Conservation (phyloP, 2,797 vertebrate genomes). For the Salarias fasciatus region DNA sequence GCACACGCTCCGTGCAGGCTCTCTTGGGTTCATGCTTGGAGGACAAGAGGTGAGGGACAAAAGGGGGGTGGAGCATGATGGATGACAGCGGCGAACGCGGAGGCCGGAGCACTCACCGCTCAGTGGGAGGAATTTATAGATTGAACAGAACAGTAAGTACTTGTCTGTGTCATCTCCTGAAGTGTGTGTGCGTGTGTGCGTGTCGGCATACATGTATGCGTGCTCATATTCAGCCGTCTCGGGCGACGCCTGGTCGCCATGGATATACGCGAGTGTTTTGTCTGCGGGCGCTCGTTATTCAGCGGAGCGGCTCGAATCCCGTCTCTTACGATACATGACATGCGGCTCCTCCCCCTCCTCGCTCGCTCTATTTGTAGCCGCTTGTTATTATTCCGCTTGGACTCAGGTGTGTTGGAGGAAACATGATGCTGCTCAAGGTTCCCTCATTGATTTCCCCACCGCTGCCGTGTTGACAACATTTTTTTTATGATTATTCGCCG, state of each 20-base stretch:
- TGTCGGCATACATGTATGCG: conserved; percentile 42
- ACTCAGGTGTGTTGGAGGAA: conserved; percentile 48
- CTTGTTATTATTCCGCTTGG: conserved; percentile 57
- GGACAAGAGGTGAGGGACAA: conserved; percentile 62
- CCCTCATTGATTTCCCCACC: conserved; percentile 44
- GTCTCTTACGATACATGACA: conserved; percentile 19
- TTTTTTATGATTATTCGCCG: conserved; percentile 42
- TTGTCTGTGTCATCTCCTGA: conserved; percentile 43
- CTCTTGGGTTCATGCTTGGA: conserved; percentile 47
- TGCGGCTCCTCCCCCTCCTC: no score
- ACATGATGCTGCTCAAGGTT: conserved; percentile 36
- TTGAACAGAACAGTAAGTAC: conserved; percentile 53
- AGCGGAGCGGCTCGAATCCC: no score
- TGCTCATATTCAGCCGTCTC: conserved; percentile 22
- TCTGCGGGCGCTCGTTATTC: no score
- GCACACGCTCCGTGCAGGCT: neutral
- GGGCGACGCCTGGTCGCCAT: no score
- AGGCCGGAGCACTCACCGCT: no score
- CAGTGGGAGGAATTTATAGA: conserved; percentile 64
- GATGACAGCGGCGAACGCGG: conserved; percentile 43
- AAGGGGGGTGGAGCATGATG: conserved; percentile 53
- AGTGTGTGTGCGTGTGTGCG: conserved; percentile 2
- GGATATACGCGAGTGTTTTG: no score
- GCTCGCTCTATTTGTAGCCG: conserved; percentile 19
- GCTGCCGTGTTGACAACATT: conserved; percentile 13